These are phyloP conservation scores for Rhopilema esculentum DNA, from an alignment of 30 jellyfish, hydroid and myxozoan species.

Conservation along the genomic window DNA sequence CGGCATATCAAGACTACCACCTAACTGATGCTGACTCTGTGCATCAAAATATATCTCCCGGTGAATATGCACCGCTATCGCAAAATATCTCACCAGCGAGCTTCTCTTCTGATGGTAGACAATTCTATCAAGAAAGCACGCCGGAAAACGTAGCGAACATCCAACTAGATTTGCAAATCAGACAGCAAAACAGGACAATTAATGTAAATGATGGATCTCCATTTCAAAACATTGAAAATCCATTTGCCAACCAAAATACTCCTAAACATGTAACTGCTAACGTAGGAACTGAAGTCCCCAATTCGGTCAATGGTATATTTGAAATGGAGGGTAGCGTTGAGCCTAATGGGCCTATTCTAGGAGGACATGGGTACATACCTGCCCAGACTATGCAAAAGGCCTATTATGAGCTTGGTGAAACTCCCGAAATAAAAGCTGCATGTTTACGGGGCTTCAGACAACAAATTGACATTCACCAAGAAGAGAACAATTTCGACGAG, in stretches of 20 bases:
- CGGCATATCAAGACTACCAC: not conserved
- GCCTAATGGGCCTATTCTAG: conserved; percentile 98
- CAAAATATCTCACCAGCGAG: conserved; percentile 41
- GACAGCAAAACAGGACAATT: not conserved
- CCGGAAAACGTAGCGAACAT: not conserved
- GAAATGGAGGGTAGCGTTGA: conserved; percentile 83
- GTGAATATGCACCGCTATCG: conserved; percentile 10
- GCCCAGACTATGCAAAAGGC: conserved; percentile 97
- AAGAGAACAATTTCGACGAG: conserved; percentile 95
- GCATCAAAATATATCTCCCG: conserved; percentile 11
- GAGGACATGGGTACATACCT: conserved; percentile 96
- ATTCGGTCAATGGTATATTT: conserved; percentile 60
- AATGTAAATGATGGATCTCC: conserved; percentile 3
- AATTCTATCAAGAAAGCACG: conserved; percentile 16
- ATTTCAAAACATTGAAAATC: conserved; percentile 33
- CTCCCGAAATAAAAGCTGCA: conserved; percentile 90
- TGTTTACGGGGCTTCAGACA: conserved; percentile 90
- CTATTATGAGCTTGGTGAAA: conserved; percentile 90
- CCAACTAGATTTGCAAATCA: not conserved
- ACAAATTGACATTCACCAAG: conserved; percentile 94
- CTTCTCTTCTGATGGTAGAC: conserved; percentile 20
- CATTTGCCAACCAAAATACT: conserved; percentile 27
- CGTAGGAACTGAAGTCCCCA: not conserved
- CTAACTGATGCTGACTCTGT: conserved; percentile 12
- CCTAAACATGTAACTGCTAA: not conserved